These are phyloP conservation scores for Paraescarpia echinospica DNA, from an alignment of 1,140 invertebrate species.

Conservation along the genomic window DNA sequence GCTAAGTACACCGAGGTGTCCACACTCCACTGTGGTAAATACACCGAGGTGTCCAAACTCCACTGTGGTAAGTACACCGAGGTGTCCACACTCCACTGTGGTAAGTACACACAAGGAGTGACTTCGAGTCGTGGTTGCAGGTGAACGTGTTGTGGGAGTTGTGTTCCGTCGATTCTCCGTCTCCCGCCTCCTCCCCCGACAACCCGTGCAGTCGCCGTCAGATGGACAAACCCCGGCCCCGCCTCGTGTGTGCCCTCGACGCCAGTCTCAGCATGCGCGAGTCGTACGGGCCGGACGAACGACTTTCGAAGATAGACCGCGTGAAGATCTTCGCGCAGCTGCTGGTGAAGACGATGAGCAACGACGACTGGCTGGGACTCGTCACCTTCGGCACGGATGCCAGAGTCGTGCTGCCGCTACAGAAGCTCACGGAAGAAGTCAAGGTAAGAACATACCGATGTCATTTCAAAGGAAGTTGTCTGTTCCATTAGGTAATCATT, in stretches of 20 bases:
- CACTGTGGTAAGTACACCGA: too few species aligned
- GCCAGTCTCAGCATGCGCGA: conserved; percentile 32
- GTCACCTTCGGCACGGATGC: conserved; percentile 29
- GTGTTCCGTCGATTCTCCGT: conserved; percentile 22
- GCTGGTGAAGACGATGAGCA: conserved; percentile 20
- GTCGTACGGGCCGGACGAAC: conserved; percentile 22
- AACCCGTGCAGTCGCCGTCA: conserved; percentile 7
- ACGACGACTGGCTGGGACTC: conserved; percentile 23
- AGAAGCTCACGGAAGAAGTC: conserved; percentile 23
- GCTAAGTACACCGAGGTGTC: too few species aligned
- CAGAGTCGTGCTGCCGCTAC: conserved; percentile 22
- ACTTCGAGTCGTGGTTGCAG: conserved; percentile 3
- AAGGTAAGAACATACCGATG: conserved; percentile 17
- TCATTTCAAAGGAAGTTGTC: background rate
- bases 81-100: too few species aligned
- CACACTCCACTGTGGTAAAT: too few species aligned
- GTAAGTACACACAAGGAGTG: too few species aligned
- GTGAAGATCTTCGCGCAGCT: conserved; percentile 28
- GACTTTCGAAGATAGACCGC: conserved; percentile 15
- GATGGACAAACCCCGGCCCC: background rate
- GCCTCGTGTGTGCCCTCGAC: conserved; percentile 27
- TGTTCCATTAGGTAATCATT: too few species aligned
- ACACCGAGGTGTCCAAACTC: too few species aligned
- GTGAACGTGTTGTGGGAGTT: conserved; percentile 25
- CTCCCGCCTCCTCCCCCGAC: background rate